Conservation (phyloP, 2,113 vertebrate genomes). For the Athene noctua region DNA sequence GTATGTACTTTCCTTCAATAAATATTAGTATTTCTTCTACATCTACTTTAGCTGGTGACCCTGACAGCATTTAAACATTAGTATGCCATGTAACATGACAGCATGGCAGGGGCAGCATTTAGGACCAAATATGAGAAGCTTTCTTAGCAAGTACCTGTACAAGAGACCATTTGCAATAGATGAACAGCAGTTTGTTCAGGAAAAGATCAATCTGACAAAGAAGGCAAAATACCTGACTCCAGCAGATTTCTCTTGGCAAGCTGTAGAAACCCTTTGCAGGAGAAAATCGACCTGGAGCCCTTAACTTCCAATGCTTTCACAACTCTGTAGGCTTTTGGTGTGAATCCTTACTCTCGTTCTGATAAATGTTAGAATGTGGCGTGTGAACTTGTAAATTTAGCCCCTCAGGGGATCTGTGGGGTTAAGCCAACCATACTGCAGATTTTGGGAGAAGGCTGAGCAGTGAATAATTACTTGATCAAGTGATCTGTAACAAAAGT, state of each 20-base stretch:
- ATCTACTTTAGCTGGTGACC: not conserved
- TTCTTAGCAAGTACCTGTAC: not conserved
- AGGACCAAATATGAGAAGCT: not conserved
- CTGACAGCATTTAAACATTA: not conserved
- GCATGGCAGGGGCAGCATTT: not conserved
- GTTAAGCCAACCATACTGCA: not conserved
- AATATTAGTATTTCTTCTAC: conserved; percentile 1
- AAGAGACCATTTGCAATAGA: not conserved
- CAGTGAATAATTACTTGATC: not conserved
- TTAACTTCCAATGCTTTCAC: not conserved
- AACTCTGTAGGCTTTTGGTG: not conserved
- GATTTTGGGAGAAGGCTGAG: not conserved
- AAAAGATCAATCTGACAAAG: not conserved
- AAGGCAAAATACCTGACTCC: not conserved
- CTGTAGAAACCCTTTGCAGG: not conserved
- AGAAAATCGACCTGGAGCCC: not conserved
- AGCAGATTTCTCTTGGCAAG: not conserved
- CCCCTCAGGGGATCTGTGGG: not conserved
- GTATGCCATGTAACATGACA: not conserved
- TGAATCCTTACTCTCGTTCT: not conserved
- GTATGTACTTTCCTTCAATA: not conserved
- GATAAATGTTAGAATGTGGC: not conserved
- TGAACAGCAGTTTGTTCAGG: not conserved
- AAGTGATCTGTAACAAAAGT: not conserved
- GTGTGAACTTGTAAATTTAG: not conserved